Evolutionary conservation across 2,797 vertebrate species (phyloP).

Genomic region (Calcarius lapponicus): DNA sequence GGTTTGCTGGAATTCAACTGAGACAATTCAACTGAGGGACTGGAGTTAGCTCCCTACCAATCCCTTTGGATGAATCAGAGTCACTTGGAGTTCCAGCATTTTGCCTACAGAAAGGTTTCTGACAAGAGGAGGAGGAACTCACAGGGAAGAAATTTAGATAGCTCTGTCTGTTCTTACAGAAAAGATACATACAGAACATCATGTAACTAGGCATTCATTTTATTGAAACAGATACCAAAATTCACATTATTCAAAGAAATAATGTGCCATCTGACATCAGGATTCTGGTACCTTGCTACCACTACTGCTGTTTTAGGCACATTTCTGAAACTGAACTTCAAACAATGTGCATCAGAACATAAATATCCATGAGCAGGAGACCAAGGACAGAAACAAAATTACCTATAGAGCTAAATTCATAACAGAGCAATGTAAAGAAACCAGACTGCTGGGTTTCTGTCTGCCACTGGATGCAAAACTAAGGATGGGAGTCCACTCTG

Average conservation of each 20-base stretch:
- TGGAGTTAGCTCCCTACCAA: background rate
- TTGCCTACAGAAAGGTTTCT: background rate
- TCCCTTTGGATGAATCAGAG: background rate
- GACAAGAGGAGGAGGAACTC: background rate
- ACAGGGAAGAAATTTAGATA: background rate
- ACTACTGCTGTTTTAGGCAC: background rate
- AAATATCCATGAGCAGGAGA: background rate
- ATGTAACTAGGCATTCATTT: background rate
- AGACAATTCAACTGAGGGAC: background rate
- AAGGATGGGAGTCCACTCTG: background rate
- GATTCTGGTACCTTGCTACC: background rate
- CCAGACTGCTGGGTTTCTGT: background rate
- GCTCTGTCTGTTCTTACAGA: background rate
- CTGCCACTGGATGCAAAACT: background rate
- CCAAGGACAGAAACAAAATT: background rate
- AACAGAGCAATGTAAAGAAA: background rate
- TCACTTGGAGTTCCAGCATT: background rate
- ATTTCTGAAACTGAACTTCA: background rate
- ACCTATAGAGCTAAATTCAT: background rate
- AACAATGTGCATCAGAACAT: background rate
- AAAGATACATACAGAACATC: background rate
- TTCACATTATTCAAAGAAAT: background rate
- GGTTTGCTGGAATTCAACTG: background rate
- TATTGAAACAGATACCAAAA: background rate
- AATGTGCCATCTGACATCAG: background rate